Evolutionary conservation across 2,113 vertebrate genomes (phyloP).

Genomic region (Nesoenas mayeri): DNA sequence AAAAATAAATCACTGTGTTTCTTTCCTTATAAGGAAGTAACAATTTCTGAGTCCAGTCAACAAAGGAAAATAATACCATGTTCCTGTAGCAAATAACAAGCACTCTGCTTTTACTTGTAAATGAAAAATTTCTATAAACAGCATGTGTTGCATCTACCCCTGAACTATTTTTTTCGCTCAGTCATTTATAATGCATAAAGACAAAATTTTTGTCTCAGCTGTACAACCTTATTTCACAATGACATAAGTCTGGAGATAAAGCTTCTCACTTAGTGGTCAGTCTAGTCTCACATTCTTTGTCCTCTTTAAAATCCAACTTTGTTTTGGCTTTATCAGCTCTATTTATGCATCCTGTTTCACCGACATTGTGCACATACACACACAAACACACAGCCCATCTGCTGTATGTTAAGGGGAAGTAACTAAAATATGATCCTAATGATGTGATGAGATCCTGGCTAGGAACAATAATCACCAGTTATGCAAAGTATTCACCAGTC

Average conservation of each 20-base stretch:
- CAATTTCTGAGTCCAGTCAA: not conserved
- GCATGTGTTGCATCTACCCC: not conserved
- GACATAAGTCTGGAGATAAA: not conserved
- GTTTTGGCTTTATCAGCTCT: not conserved
- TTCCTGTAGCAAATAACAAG: not conserved
- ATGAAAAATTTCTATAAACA: not conserved
- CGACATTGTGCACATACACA: not conserved
- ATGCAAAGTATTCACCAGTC: not conserved
- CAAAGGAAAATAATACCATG: not conserved
- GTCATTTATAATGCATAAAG: not conserved
- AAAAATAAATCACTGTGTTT: not conserved
- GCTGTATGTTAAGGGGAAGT: not conserved
- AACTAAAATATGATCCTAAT: slow-evolving; percentile 7
- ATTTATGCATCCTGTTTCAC: not conserved
- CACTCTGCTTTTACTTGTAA: not conserved
- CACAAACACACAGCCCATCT: not conserved
- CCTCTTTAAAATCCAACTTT: slow-evolving; percentile 17
- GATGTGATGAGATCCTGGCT: slow-evolving; percentile 5
- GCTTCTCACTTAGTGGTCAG: not conserved
- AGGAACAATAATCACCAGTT: slow-evolving; percentile 12
- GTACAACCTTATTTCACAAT: not conserved
- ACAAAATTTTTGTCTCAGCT: not conserved
- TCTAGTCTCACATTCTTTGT: not conserved
- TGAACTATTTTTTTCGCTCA: not conserved
- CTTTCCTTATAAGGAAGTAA: not conserved